Evolutionary conservation across 2,797 vertebrate species (phyloP).

Genomic region (Lerista edwardsae): DNA sequence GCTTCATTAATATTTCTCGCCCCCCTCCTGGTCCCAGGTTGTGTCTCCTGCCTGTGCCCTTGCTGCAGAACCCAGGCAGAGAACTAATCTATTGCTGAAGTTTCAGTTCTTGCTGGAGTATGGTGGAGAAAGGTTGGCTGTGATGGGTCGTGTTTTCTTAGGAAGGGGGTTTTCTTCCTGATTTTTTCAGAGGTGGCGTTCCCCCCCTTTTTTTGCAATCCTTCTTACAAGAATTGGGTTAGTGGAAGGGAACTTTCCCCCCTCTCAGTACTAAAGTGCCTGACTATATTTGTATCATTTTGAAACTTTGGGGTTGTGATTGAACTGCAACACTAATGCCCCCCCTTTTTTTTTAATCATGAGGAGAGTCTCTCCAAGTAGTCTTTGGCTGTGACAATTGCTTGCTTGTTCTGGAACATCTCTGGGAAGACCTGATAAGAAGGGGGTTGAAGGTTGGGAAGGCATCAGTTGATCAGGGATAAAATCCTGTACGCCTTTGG

Average conservation of each 20-base stretch:
- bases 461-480: not conserved
- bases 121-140: slow-evolving; percentile 37
- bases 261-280: not conserved
- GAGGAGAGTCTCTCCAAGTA: slow-evolving; percentile 27
- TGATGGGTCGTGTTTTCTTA: slow-evolving; percentile 12
- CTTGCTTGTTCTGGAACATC: slow-evolving; percentile 8
- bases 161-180: not conserved
- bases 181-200: not conserved
- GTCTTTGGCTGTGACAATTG: slow-evolving; percentile 2
- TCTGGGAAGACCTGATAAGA: slow-evolving; percentile 1
- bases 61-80: slow-evolving; percentile 33
- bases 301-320: slow-evolving; percentile 25
- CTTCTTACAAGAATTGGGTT: not conserved
- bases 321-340: slow-evolving; percentile 14
- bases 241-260: not conserved
- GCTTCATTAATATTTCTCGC: not conserved
- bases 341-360: slow-evolving; percentile 48
- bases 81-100: slow-evolving; percentile 21
- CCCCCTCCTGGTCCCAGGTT: too few species aligned
- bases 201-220: not conserved
- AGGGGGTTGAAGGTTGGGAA: not conserved
- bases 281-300: not conserved
- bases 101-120: slow-evolving; percentile 59
- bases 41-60: slow-evolving; percentile 14
- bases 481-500: not conserved